A percentile compares a stretch with the other conserved stretches of the same genome.
phyloP scores from a whole-genome alignment of 2,888 invertebrate species.

The Scaptomyza caliginosa region DNA sequence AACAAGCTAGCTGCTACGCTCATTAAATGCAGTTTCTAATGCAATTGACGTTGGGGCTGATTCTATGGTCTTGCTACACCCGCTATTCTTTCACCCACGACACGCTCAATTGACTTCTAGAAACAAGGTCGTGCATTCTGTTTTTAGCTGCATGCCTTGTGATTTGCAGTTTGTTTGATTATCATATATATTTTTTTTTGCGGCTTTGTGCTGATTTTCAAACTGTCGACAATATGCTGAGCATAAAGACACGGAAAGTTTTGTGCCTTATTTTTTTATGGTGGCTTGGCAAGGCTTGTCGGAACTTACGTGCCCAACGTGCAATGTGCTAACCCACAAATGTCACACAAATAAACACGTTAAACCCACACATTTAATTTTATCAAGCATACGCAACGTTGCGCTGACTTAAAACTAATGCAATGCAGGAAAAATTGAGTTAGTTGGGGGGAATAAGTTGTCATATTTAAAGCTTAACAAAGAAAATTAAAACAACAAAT shows the following conservation, averaged over 20 bases:
- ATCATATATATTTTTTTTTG: slow-evolving; percentile 50
- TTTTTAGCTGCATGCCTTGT: slow-evolving; percentile 37
- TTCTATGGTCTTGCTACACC: slow-evolving; percentile 22
- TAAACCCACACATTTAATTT: slow-evolving; percentile 28
- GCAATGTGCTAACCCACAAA: slow-evolving; percentile 25
- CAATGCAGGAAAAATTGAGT: background rate
- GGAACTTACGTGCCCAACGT: background rate
- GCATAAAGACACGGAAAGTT: slow-evolving; percentile 24
- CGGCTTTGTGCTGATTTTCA: slow-evolving; percentile 33
- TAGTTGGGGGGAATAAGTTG: background rate
- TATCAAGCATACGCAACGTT: slow-evolving; percentile 55
- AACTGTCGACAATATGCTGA: too few relatives aligned
- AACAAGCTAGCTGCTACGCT: slow-evolving; percentile 26
- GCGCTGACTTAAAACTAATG: slow-evolving; percentile 34
- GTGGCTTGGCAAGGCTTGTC: slow-evolving; percentile 18
- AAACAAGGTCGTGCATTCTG: slow-evolving; percentile 28
- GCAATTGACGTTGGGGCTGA: slow-evolving; percentile 70
- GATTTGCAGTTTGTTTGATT: slow-evolving; percentile 70
- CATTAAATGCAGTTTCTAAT: slow-evolving; percentile 74
- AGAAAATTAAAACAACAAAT: too few relatives aligned
- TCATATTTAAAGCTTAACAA: background rate
- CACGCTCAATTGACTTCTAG: background rate
- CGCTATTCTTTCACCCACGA: background rate
- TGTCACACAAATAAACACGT: slow-evolving; percentile 66
- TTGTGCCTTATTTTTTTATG: background rate